A percentile compares a stretch with the other conserved stretches of the same genome.
These are phyloP conservation scores for Callocephalon fimbriatum DNA, from an alignment of 2,113 vertebrate species.

Conservation along the genomic window DNA sequence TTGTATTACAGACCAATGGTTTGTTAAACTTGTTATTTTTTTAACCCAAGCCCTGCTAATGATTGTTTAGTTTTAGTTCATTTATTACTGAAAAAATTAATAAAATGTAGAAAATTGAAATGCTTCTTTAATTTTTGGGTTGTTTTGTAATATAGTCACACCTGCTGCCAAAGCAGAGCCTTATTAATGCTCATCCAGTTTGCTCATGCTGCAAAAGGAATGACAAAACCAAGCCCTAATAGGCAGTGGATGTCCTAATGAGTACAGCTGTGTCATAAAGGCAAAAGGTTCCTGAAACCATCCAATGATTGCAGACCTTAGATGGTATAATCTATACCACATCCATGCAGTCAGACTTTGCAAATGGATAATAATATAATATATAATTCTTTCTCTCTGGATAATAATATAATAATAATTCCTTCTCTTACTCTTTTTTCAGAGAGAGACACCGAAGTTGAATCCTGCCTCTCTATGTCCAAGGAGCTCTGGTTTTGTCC, in stretches of 20 bases:
- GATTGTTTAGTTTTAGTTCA: not conserved
- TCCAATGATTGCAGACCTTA: not conserved
- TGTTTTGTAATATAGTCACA: not conserved
- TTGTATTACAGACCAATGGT: not conserved
- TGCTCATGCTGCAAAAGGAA: not conserved
- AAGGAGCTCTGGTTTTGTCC: not conserved
- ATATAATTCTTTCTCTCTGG: not conserved
- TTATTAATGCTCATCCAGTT: not conserved
- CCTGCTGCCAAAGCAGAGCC: not conserved
- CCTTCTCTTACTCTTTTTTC: not conserved
- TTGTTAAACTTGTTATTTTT: not conserved
- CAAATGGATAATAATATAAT: not conserved
- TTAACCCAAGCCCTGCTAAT: not conserved
- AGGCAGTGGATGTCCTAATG: not conserved
- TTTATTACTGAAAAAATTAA: not conserved
- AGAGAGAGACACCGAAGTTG: accelerated
- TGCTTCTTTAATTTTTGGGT: not conserved
- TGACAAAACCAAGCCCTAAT: not conserved
- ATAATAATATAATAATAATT: not conserved
- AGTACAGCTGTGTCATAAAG: not conserved
- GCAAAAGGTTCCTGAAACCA: not conserved
- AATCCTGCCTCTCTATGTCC: not conserved
- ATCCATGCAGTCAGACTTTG: not conserved
- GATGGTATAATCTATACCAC: not conserved
- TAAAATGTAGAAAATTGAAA: not conserved